phyloP scores from a whole-genome alignment of 2,797 vertebrate genomes.

The Apogon talboti region DNA sequence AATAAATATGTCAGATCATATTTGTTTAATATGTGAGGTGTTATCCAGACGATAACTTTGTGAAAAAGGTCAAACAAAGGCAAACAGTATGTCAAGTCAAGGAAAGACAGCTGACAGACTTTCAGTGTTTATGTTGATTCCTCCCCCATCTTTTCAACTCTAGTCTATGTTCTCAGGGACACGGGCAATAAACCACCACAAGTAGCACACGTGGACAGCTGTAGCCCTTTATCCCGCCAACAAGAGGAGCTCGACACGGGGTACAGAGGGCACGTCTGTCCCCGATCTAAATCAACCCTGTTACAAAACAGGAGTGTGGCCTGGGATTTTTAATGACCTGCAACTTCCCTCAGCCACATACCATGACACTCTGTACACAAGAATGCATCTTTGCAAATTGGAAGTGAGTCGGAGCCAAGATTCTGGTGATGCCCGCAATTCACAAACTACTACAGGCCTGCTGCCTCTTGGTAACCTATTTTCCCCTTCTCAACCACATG shows the following conservation, averaged over 20 bases:
- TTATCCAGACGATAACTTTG: not conserved
- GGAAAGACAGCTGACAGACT: slow-evolving; percentile 39
- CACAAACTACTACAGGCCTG: too few relatives aligned
- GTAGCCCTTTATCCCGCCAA: slow-evolving; percentile 65
- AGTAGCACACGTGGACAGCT: slow-evolving; percentile 60
- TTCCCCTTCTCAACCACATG: too few relatives aligned
- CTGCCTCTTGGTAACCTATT: too few relatives aligned
- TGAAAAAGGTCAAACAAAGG: slow-evolving; percentile 2
- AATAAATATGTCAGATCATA: not conserved
- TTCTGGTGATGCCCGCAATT: too few relatives aligned
- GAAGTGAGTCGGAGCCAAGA: not conserved
- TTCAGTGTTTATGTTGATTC: slow-evolving; percentile 40
- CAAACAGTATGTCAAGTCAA: slow-evolving; percentile 32
- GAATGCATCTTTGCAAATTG: not conserved
- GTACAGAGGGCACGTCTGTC: slow-evolving; percentile 65
- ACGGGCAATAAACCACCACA: slow-evolving; percentile 66
- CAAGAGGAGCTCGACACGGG: slow-evolving; percentile 58
- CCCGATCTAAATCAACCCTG: slow-evolving; percentile 59
- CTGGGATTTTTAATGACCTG: slow-evolving; percentile 37
- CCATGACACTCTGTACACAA: slow-evolving; percentile 12
- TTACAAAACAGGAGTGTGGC: slow-evolving; percentile 48
- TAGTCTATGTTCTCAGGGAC: slow-evolving; percentile 40
- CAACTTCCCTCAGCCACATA: slow-evolving; percentile 19
- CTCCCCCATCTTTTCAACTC: slow-evolving; percentile 41
- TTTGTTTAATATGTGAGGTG: not conserved